Conservation (phyloP, 2,113 vertebrate genomes). For the Platysteira castanea region DNA sequence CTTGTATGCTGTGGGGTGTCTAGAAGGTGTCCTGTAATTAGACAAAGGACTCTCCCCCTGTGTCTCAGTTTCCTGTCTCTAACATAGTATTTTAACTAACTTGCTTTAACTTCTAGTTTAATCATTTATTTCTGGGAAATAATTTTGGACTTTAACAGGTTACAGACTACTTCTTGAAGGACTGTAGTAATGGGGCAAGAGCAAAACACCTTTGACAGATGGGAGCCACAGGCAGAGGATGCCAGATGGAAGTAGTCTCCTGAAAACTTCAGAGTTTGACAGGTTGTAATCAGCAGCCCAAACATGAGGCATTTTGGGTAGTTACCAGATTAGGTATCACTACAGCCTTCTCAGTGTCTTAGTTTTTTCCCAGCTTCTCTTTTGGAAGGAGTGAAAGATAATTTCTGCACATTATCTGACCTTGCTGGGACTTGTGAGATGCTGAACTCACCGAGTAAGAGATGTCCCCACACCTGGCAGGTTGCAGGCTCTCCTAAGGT, state of each 20-base stretch:
- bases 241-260: background rate
- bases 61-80: background rate
- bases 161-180: background rate
- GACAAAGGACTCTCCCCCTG: background rate
- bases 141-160: background rate
- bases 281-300: background rate
- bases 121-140: background rate
- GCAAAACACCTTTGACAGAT: background rate
- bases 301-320: background rate
- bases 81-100: background rate
- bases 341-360: background rate
- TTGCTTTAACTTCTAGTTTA: background rate
- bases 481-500: background rate
- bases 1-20: background rate
- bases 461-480: background rate
- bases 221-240: background rate
- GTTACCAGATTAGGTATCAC: background rate
- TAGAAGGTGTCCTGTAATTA: background rate
- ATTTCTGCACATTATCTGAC: background rate
- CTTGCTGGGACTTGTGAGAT: background rate
- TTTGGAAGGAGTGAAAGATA: background rate
- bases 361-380: background rate
- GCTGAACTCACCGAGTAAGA: background rate
- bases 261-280: background rate
- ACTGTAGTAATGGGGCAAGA: background rate